Conservation (phyloP, 53 echinoderm and acorn worm species). For the Holothuria leucospilota region DNA sequence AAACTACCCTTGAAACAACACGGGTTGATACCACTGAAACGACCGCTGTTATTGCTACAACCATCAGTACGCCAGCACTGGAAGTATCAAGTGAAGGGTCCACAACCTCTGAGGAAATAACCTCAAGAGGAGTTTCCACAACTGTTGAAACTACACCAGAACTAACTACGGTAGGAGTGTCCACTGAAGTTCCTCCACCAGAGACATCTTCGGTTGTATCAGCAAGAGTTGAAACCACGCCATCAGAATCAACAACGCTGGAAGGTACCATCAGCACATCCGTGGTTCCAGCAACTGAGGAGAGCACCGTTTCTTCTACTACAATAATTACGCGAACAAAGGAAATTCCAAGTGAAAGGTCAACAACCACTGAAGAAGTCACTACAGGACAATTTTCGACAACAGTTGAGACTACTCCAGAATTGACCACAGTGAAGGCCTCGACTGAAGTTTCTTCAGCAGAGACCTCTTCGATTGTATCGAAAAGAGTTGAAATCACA, state of each 20-base stretch:
- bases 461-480: background rate
- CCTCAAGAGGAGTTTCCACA: background rate
- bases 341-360: no score
- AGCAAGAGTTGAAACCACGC: no score
- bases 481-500: background rate
- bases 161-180: background rate
- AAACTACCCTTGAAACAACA: constrained; percentile 2
- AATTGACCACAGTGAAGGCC: no score
- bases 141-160: background rate
- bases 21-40: background rate
- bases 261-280: background rate
- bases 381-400: no score
- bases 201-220: background rate
- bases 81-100: background rate
- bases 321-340: background rate
- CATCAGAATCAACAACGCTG: background rate
- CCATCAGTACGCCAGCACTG: background rate
- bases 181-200: background rate
- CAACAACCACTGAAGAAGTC: no score
- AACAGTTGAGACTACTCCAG: no score
- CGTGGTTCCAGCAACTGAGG: background rate
- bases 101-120: background rate
- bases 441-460: background rate
- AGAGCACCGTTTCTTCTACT: background rate
- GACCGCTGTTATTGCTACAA: background rate